Evolutionary conservation across 2,113 vertebrate species (phyloP).

Genomic region (Muntiacus muntjak): DNA sequence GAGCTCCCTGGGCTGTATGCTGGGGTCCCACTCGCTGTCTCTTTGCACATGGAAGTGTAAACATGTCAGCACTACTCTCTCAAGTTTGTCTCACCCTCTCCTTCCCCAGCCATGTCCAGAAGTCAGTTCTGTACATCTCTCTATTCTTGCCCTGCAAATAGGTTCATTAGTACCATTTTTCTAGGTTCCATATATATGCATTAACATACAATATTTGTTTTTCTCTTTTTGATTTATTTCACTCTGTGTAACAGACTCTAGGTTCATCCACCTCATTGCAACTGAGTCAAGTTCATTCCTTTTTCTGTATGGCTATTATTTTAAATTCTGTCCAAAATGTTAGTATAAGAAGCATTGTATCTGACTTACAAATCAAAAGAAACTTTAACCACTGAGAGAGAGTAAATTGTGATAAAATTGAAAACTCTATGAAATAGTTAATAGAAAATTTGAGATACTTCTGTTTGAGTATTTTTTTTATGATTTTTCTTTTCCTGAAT

Average conservation of each 20-base stretch:
- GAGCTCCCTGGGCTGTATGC: not conserved
- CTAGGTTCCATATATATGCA: not conserved
- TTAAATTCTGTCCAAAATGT: not conserved
- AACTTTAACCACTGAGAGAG: not conserved
- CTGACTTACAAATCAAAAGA: not conserved
- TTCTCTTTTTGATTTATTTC: not conserved
- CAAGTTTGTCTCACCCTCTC: not conserved
- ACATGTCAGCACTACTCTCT: not conserved
- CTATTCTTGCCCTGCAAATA: not conserved
- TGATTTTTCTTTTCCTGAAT: not conserved
- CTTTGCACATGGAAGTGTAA: not conserved
- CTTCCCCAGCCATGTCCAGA: not conserved
- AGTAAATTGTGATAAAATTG: not conserved
- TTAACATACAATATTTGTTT: not conserved
- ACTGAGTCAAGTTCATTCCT: not conserved
- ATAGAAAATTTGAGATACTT: not conserved
- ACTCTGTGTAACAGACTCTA: not conserved
- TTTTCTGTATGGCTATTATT: not conserved
- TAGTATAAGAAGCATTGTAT: not conserved
- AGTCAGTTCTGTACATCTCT: not conserved
- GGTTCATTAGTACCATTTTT: not conserved
- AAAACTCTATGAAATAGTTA: not conserved
- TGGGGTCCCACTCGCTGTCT: not conserved
- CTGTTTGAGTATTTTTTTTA: not conserved
- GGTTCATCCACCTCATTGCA: not conserved